Conservation (phyloP, 2,888 invertebrate genomes). For the Panzeria rudis region DNA sequence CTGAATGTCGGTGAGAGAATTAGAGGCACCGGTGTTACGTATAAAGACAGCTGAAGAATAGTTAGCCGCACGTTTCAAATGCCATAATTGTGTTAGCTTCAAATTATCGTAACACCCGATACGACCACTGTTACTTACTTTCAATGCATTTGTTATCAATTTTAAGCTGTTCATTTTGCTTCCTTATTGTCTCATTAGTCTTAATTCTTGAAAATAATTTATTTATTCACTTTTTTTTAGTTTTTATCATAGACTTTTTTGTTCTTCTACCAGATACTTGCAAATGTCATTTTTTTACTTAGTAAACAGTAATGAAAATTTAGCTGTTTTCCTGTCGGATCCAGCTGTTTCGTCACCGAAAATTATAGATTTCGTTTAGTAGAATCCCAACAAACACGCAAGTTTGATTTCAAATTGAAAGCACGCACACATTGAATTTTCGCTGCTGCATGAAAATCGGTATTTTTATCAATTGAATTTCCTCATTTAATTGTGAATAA, state of each 20-base stretch:
- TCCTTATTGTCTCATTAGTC: neutral
- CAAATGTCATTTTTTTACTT: slow-evolving; percentile 33
- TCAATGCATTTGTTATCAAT: slow-evolving; percentile 44
- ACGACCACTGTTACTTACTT: slow-evolving; percentile 10
- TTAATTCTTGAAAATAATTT: slow-evolving; percentile 19
- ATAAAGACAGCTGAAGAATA: slow-evolving; percentile 53
- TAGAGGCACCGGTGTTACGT: slow-evolving; percentile 59
- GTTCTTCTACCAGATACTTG: slow-evolving; percentile 43
- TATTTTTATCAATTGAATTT: too few relatives aligned
- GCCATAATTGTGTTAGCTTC: slow-evolving; percentile 47
- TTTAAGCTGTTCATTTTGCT: slow-evolving; percentile 56
- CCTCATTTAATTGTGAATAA: too few relatives aligned
- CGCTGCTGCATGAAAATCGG: too few relatives aligned
- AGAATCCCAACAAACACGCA: too few relatives aligned
- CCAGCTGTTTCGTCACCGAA: too few relatives aligned
- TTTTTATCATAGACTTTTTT: slow-evolving; percentile 2
- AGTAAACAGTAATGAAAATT: slow-evolving; percentile 14
- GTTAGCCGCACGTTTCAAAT: slow-evolving; percentile 35
- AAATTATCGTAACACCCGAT: slow-evolving; percentile 10
- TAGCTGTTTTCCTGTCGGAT: neutral
- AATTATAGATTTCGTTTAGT: too few relatives aligned
- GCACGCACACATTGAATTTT: too few relatives aligned
- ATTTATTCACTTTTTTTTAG: neutral
- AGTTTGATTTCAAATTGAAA: too few relatives aligned
- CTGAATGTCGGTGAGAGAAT: neutral